Evolutionary conservation across 37 sponge, comb jelly and placozoan species (phyloP), one percentile per base, ranked within the genome.

Genomic region (Beroe ovata): DNA sequence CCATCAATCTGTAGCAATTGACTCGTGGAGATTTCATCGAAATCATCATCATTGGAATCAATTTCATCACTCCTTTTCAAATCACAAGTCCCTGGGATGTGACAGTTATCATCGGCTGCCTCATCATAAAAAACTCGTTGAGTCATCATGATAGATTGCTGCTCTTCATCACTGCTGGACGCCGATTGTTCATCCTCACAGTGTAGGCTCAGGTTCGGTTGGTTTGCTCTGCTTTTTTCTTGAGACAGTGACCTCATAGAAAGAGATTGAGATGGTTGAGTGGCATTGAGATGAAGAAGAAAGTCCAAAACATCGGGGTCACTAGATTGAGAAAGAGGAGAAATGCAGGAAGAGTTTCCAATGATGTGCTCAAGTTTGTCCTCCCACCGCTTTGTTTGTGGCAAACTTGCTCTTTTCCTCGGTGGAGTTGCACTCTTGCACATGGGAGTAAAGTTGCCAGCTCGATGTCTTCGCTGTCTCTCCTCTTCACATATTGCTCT

Each of bases 401-500:
- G 84, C 28, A 77, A 42, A 35, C 84, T 77, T 8, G 84, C 84
- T 77, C 21, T 39, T 3, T 54, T 11, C 38, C 84, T 1, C 1
- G 54, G 42, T 28, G 84, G 84, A 2, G 84, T 77, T 6, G 41
- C 42, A 11, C 54, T 39, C 41, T 40, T 40, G 28, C 33, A 42
- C 23, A n/a, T 16, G 25, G 84, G 84, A n/a, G 84, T 77, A 54
- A 42, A 77, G 54, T 42, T 77, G 23, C 84, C 84, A 3, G 84
- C 54, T 40, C 41, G 42, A 54, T 77, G 84, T 40, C 84, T 8
- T 1, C 84, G 84, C 23, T 77, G 84, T 40, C 84, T 38, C 28
- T 77, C 84, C 25, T 77, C 84, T n/a, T 77, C 84, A 41, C 84
- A 77, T 3, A 77, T 77, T 0, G 84, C 84, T 25, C 84, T 77